Evolutionary conservation across 2,888 invertebrate species (phyloP).

Genomic region (Reticulitermes lucifugus): DNA sequence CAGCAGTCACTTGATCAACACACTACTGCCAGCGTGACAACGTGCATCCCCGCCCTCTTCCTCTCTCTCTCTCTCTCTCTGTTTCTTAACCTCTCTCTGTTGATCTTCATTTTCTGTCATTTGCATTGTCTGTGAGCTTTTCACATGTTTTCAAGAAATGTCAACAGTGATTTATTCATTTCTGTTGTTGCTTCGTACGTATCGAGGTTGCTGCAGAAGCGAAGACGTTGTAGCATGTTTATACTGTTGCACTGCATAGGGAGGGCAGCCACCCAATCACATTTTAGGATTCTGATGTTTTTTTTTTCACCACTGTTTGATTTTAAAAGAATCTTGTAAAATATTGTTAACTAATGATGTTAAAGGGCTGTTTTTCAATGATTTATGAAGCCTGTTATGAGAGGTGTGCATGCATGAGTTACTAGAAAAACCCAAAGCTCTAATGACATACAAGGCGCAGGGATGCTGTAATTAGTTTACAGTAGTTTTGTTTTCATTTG

Average conservation of each 20-base stretch:
- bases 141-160: slow-evolving; percentile 35
- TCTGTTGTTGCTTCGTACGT: slow-evolving; percentile 31
- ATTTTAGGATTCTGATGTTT: slow-evolving; percentile 1
- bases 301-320: slow-evolving; percentile 34
- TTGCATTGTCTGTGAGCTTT: slow-evolving; percentile 39
- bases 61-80: background rate
- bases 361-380: background rate
- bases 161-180: slow-evolving; percentile 38
- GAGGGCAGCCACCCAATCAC: slow-evolving; percentile 26
- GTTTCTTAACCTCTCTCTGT: no score
- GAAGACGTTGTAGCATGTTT: background rate
- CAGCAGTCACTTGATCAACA: slow-evolving; percentile 15
- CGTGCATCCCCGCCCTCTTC: background rate
- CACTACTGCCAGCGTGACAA: slow-evolving; percentile 31
- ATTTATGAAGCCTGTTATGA: background rate
- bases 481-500: slow-evolving; percentile 1
- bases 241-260: background rate
- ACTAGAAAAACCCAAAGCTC: background rate
- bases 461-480: background rate
- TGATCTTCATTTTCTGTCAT: slow-evolving; percentile 14
- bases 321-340: background rate
- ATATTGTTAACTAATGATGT: slow-evolving; percentile 20
- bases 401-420: background rate
- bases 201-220: slow-evolving; percentile 12
- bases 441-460: background rate